Evolutionary conservation across 2,113 vertebrate species (phyloP).

Genomic region (Zosterops borbonicus): DNA sequence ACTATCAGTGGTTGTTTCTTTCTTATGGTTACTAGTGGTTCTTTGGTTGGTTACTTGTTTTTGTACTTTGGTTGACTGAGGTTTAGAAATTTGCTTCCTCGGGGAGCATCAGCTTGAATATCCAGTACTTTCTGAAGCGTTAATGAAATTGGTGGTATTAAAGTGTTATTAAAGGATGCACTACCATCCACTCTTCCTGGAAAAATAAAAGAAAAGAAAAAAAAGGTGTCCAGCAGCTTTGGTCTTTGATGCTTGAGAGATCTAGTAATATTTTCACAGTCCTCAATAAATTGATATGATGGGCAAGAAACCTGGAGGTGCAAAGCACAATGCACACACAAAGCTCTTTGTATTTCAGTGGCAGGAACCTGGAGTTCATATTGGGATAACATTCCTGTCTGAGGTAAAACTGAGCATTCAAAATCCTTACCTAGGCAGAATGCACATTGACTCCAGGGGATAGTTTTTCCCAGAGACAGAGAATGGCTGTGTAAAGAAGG

Average conservation of each 20-base stretch:
- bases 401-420: neutral
- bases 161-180: neutral
- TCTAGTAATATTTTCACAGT: neutral
- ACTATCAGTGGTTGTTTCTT: neutral
- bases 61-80: neutral
- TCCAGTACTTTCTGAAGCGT: neutral
- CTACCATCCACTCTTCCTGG: neutral
- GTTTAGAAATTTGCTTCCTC: neutral
- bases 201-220: neutral
- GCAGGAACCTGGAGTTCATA: neutral
- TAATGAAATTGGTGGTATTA: neutral
- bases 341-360: neutral
- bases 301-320: neutral
- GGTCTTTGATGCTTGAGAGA: neutral
- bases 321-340: neutral
- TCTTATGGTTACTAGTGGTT: neutral
- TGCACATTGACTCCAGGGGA: neutral
- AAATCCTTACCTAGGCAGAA: conserved; percentile 28
- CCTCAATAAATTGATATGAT: neutral
- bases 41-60: neutral
- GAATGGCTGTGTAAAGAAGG: neutral
- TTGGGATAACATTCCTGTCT: neutral
- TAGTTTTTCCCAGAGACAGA: neutral
- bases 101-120: neutral
- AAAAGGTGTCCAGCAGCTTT: neutral